A percentile compares a stretch with the other conserved stretches of the same genome.
These are phyloP conservation scores for Brotula barbata DNA, from an alignment of 2,797 vertebrate species.

Conservation along the genomic window DNA sequence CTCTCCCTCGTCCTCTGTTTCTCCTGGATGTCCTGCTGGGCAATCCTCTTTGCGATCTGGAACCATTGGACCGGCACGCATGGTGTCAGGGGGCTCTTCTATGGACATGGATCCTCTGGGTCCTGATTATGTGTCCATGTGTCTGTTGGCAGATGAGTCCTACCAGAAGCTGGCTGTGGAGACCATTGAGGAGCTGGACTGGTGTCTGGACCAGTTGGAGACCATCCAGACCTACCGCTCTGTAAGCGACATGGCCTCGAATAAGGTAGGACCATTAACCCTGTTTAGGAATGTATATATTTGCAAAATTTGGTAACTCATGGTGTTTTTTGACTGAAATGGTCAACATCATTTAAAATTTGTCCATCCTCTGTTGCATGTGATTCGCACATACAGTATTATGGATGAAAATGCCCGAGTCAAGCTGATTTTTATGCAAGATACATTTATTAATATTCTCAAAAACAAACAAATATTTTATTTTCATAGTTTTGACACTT, in stretches of 20 bases:
- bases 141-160: constrained; percentile 95
- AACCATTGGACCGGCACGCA: constrained; percentile 49
- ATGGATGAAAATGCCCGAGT: too few species aligned
- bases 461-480: neutral
- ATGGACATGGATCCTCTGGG: constrained; percentile 77
- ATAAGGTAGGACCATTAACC: constrained; percentile 85
- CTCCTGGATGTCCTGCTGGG: constrained; percentile 58
- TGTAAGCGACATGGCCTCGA: constrained; percentile 98
- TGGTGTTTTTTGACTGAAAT: neutral
- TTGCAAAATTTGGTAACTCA: too few species aligned
- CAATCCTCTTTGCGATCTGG: constrained; percentile 56
- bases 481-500: neutral
- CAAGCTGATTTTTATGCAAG: neutral
- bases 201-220: constrained; percentile 98
- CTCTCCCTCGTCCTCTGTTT: constrained; percentile 67
- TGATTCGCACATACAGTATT: too few species aligned
- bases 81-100: constrained; percentile 48
- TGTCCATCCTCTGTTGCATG: neutral
- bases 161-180: constrained; percentile 98
- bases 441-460: neutral
- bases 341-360: neutral
- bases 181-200: constrained; percentile 97
- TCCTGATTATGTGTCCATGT: constrained; percentile 89
- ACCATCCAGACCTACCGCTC: constrained; percentile 98
- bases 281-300: neutral